Evolutionary conservation across 2,888 invertebrate species (phyloP).

Genomic region (Disparrhopalites patrizii): DNA sequence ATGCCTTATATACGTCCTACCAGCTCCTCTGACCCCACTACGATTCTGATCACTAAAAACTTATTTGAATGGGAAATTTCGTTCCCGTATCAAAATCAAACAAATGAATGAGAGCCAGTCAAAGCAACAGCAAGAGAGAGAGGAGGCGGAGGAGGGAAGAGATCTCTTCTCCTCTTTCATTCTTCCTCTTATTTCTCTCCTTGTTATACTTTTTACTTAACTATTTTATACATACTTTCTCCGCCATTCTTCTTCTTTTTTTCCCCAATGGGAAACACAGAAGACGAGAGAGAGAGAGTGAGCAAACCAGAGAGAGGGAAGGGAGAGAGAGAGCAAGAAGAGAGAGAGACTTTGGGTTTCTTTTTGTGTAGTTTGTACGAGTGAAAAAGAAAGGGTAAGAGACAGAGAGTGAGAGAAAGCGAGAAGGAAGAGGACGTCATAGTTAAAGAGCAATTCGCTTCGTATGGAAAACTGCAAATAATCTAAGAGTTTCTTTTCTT

Average conservation of each 20-base stretch:
- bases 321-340: not conserved
- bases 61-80: conserved; percentile 31
- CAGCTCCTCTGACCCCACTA: too few relatives aligned
- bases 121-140: conserved; percentile 16
- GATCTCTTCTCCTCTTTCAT: conserved; percentile 1
- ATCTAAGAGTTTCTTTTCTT: conserved; percentile 32
- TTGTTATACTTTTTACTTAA: conserved; percentile 1
- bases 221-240: not conserved
- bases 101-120: conserved; percentile 29
- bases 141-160: not conserved
- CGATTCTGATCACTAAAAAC: conserved; percentile 32
- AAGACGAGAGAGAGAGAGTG: conserved; percentile 33
- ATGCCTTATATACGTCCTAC: too few relatives aligned
- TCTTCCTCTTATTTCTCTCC: conserved; percentile 1
- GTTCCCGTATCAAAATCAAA: conserved; percentile 28
- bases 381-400: too few relatives aligned
- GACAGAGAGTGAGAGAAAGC: not conserved
- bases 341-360: too few relatives aligned
- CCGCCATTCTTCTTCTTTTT: conserved; percentile 13
- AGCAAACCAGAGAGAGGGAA: conserved; percentile 21
- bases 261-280: conserved; percentile 17
- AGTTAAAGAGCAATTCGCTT: not conserved
- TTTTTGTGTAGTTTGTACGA: too few relatives aligned
- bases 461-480: conserved; percentile 27
- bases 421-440: not conserved